These are phyloP conservation scores for Dryoscopus gambensis DNA, from an alignment of 2,113 vertebrate genomes.

Conservation along the genomic window DNA sequence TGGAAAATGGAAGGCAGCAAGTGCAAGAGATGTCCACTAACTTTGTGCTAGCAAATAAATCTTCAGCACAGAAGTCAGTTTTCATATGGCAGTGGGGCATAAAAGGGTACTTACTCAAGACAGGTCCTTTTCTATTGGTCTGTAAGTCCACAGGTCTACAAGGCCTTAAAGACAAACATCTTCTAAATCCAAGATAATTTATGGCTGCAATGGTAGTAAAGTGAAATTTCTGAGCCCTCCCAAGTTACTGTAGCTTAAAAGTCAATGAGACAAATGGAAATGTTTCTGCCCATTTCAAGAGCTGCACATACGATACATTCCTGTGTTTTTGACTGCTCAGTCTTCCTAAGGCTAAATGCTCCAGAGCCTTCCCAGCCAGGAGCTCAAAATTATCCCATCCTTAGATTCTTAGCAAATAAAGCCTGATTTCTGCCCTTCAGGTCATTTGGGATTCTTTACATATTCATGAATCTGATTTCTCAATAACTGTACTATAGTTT, in stretches of 20 bases:
- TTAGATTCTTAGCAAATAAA: background rate
- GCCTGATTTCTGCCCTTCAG: background rate
- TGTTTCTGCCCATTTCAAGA: background rate
- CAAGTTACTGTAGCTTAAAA: background rate
- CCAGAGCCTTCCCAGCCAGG: background rate
- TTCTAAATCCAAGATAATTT: background rate
- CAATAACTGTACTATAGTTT: background rate
- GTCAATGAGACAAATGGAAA: background rate
- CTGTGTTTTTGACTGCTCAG: background rate
- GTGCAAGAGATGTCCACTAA: background rate
- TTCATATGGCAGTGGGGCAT: background rate
- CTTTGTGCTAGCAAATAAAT: background rate
- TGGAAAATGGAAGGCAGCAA: background rate
- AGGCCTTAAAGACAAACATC: background rate
- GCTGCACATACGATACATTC: background rate
- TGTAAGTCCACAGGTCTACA: background rate
- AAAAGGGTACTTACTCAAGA: background rate
- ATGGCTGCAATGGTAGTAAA: background rate
- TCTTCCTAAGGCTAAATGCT: background rate
- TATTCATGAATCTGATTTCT: background rate
- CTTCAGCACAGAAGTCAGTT: background rate
- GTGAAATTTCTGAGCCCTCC: background rate
- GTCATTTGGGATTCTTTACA: background rate
- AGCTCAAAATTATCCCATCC: background rate
- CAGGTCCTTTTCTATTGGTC: background rate